Evolutionary conservation across 2,888 invertebrate genomes (phyloP).

Genomic region (Mesoligia furuncula): DNA sequence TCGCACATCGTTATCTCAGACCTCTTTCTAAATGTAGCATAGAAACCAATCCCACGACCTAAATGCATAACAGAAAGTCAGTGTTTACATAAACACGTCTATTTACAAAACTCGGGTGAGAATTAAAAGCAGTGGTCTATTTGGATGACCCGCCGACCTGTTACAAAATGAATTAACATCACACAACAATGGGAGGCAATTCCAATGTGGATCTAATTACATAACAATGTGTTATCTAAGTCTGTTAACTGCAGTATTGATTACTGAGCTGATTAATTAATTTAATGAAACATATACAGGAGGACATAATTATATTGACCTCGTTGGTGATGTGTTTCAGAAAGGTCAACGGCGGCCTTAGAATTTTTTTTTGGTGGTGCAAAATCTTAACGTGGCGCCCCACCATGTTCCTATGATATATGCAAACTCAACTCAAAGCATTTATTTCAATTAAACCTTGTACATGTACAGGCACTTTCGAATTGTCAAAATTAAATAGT

Average conservation of each 20-base stretch:
- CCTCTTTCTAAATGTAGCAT: background rate
- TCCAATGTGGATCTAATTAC: constrained; percentile 15
- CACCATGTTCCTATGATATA: too few species aligned
- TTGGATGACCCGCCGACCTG: constrained; percentile 24
- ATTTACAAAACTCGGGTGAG: constrained; percentile 33
- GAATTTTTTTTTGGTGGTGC: too few species aligned
- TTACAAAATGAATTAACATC: constrained; percentile 38
- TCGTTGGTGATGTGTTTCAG: too few species aligned
- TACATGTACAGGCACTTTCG: too few species aligned
- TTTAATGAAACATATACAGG: background rate
- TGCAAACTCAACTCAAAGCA: too few species aligned
- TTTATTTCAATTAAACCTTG: too few species aligned
- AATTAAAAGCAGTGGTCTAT: constrained; percentile 36
- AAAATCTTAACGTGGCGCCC: too few species aligned
- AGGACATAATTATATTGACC: too few species aligned
- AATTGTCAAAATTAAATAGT: too few species aligned
- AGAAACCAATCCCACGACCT: constrained; percentile 7
- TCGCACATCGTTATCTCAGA: too few species aligned
- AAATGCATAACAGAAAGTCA: constrained; percentile 18
- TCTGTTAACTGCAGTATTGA: constrained; percentile 6
- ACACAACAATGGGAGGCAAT: constrained; percentile 11
- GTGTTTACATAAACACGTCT: constrained; percentile 14
- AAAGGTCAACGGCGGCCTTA: too few species aligned
- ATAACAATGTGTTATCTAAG: constrained; percentile 16
- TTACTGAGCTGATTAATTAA: background rate